Conservation (phyloP, 2,888 invertebrate species). For the Dicyrtoma fusca region DNA sequence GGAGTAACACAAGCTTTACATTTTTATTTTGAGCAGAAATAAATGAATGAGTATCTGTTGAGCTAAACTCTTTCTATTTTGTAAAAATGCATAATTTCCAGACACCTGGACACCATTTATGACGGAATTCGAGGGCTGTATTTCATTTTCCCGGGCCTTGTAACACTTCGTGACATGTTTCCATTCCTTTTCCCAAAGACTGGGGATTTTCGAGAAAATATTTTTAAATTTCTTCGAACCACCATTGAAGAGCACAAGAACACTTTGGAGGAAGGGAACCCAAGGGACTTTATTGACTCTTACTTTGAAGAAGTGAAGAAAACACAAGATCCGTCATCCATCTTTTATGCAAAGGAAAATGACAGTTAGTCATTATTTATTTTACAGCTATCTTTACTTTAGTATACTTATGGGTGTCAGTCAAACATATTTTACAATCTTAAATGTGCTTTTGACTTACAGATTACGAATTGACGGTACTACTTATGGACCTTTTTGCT, state of each 20-base stretch:
- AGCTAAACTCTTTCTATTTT: no score
- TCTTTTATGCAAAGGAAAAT: neutral
- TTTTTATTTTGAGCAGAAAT: neutral
- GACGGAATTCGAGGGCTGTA: no score
- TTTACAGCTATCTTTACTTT: no score
- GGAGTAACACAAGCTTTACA: neutral
- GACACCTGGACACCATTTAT: no score
- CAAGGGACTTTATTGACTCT: conserved; percentile 26
- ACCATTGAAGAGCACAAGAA: neutral
- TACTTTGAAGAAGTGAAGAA: neutral
- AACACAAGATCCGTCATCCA: neutral
- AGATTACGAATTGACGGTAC: neutral
- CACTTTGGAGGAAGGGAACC: conserved; percentile 2
- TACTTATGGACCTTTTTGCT: conserved; percentile 6
- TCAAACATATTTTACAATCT: no score
- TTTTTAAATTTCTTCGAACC: conserved; percentile 15
- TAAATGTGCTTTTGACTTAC: no score
- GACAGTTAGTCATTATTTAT: no score
- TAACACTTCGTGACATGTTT: neutral
- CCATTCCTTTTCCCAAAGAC: neutral
- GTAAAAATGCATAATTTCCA: no score
- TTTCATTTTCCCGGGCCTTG: neutral
- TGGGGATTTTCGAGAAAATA: neutral
- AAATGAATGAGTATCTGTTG: no score
- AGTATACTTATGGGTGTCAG: no score